Conservation (phyloP, 30 jellyfish, hydroid and myxozoan genomes). For the Rhopilema esculentum region DNA sequence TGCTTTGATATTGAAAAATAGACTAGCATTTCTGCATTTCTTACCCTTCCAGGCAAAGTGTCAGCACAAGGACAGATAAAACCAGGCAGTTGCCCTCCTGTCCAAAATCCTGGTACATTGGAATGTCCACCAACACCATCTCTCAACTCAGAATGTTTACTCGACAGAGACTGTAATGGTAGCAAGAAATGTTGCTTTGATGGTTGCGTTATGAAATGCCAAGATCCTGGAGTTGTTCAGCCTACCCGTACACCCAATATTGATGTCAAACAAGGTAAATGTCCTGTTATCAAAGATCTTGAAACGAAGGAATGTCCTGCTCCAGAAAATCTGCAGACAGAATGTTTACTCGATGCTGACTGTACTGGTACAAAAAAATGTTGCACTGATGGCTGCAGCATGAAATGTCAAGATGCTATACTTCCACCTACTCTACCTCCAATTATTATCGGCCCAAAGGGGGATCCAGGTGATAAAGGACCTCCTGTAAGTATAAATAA, state of each 20-base stretch:
- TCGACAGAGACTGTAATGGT: not conserved
- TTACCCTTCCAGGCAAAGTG: not conserved
- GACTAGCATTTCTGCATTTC: not conserved
- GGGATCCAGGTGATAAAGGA: constrained; percentile 63
- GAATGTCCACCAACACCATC: constrained; percentile 1
- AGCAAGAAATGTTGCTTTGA: not conserved
- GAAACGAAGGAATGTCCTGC: constrained; percentile 62
- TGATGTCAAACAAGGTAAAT: constrained; percentile 45
- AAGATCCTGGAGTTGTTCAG: not conserved
- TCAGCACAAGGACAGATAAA: not conserved
- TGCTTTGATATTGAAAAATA: not conserved
- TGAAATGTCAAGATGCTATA: constrained; percentile 46
- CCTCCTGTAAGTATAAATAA: constrained; percentile 64
- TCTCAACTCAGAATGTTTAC: not conserved
- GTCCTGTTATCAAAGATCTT: constrained; percentile 33
- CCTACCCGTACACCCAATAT: not conserved
- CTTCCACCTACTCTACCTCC: constrained; percentile 20
- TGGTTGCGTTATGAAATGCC: not conserved
- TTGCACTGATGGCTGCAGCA: constrained; percentile 73
- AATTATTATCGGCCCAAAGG: constrained; percentile 55
- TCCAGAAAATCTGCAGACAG: constrained; percentile 49
- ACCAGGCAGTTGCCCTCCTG: not conserved
- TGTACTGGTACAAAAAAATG: constrained; percentile 65
- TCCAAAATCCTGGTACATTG: not conserved
- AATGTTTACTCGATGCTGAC: constrained; percentile 59